Evolutionary conservation across 2,113 vertebrate species (phyloP).

Genomic region (Garra rufa): DNA sequence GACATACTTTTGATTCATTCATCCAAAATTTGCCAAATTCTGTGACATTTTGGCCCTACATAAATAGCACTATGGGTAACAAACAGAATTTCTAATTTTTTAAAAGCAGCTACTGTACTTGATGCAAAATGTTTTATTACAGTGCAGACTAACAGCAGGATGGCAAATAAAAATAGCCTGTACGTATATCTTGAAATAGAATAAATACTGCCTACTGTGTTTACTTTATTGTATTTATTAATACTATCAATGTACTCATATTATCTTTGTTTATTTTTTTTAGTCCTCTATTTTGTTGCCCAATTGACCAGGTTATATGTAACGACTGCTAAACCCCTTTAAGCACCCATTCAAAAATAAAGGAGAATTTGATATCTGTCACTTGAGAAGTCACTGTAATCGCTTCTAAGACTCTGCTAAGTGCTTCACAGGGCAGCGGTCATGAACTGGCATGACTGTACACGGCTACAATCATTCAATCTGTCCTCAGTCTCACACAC

Average conservation of each 20-base stretch:
- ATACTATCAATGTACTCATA: not conserved
- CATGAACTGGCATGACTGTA: constrained; percentile 1
- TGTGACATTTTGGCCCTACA: no score
- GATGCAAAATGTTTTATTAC: not conserved
- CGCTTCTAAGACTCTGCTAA: not conserved
- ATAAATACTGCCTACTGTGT: not conserved
- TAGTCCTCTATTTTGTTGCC: not conserved
- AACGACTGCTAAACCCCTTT: not conserved
- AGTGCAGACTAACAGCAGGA: not conserved
- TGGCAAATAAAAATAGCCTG: not conserved
- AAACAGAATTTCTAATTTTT: not conserved
- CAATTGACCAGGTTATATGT: not conserved
- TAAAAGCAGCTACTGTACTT: not conserved
- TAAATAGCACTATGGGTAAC: not conserved
- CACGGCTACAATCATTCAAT: constrained; percentile 3
- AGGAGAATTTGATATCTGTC: constrained; percentile 2
- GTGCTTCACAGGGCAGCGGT: constrained; percentile 1
- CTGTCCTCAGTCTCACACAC: not conserved
- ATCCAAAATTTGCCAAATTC: no score
- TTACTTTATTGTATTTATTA: not conserved
- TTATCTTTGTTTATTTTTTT: not conserved
- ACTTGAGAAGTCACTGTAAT: constrained; percentile 16
- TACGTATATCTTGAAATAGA: not conserved
- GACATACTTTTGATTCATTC: no score
- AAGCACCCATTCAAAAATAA: constrained; percentile 12